Evolutionary conservation across 2,113 vertebrate genomes (phyloP), one percentile per base, ranked within the genome.

Genomic region (Sylvilagus bachmani): DNA sequence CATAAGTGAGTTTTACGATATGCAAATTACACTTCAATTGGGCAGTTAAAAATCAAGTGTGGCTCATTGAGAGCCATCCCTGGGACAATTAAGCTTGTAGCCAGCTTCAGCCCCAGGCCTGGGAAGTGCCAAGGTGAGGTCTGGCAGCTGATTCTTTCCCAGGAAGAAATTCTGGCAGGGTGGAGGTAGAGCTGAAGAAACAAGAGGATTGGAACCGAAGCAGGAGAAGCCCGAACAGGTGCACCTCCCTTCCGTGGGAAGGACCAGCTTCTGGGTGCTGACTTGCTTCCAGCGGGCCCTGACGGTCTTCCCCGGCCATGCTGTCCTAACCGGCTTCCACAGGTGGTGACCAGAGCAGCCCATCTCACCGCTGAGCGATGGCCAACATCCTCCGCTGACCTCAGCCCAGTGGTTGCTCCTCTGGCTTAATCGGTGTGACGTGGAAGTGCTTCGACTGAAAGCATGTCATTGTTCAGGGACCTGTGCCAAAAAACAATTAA

Each of bases 401-500:
- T 79, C 82, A 25, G 86, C 21, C 64, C 62, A 58, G 44, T 90
- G 90, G 44, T 89, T 62, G 74, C 79, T 79, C 36, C 33, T 86
- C 51, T 64, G n/a, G 58, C 51, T 93, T 95, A 91, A 85, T 79
- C 95, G 93, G 77, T 79, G 93, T 96, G 91, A 51, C 86, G 49
- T 69, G 83, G 90, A 95, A 95, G 83, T 0, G 4, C 38, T 94
- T 94, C 87, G 64, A 1, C 83, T 66, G 80, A 95, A 97, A 93
- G 27, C 95, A 36, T 86, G 82, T 73, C 77, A 84, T 61, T 95
- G 22, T 81, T 75, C 21, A 86, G 17, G 5, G 21, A 70, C 96
- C 86, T 29, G 44, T 38, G 94, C 97, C 94, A 97, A 86, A 94
- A 98, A 96, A 6, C 79, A 92, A 97, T 96, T 95, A 96, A 84